Conservation (phyloP, 2,888 invertebrate genomes). For the Entomobrya proxima region DNA sequence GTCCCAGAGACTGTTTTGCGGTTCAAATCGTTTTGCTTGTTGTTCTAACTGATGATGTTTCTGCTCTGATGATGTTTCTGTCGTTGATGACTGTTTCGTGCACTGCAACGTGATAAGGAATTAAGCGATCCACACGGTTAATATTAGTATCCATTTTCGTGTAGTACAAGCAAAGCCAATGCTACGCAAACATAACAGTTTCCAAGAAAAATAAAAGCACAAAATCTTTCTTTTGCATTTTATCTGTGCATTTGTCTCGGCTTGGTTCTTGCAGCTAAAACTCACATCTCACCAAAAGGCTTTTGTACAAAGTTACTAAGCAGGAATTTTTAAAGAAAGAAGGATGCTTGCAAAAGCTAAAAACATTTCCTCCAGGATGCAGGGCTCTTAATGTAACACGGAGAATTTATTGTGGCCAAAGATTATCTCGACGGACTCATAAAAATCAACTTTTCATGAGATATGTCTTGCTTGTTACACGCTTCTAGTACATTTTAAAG, state of each 20-base stretch:
- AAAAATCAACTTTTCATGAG: conserved; percentile 67
- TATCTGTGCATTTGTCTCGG: neutral
- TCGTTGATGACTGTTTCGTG: conserved; percentile 36
- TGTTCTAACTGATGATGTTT: conserved; percentile 25
- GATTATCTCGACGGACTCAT: conserved; percentile 64
- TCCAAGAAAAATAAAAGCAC: conserved; percentile 56
- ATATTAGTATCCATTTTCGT: neutral
- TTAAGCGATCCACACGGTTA: conserved; percentile 7
- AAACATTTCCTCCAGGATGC: neutral
- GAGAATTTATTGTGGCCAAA: conserved; percentile 60
- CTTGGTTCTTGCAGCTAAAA: neutral
- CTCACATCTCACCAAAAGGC: neutral
- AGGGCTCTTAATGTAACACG: neutral
- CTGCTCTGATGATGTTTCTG: neutral
- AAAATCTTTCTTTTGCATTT: neutral
- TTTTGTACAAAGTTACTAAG: neutral
- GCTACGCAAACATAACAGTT: conserved; percentile 42
- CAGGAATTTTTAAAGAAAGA: no score
- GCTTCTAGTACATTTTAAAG: neutral
- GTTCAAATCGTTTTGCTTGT: conserved; percentile 42
- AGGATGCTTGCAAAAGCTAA: no score
- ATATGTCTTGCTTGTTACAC: conserved; percentile 27
- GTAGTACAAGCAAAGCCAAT: conserved; percentile 34
- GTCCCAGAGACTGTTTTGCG: conserved; percentile 12
- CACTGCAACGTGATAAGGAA: conserved; percentile 47